phyloP scores from a whole-genome alignment of 2,888 invertebrate species.

The Heliconius aoede region DNA sequence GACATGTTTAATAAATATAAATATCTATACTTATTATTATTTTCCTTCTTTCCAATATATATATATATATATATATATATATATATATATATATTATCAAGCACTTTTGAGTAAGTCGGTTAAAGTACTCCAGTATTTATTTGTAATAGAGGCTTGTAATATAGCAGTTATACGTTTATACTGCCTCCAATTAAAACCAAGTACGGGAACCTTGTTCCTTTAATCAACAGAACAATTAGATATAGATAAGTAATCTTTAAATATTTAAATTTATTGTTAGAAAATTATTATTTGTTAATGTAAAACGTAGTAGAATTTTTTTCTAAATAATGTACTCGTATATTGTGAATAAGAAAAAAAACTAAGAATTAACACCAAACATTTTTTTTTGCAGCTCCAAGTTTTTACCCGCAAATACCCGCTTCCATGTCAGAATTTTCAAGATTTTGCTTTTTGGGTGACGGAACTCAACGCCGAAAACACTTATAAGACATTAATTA shows the following conservation, averaged over 20 bases:
- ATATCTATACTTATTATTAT: no score
- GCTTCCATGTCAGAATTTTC: no score
- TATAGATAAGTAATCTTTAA: conserved; percentile 36
- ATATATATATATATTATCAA: neutral
- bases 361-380: no score
- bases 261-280: conserved; percentile 28
- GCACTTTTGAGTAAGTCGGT: neutral
- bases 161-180: conserved; percentile 2
- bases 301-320: neutral
- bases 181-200: conserved; percentile 22
- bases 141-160: neutral
- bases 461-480: no score
- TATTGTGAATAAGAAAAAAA: neutral
- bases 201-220: conserved; percentile 35
- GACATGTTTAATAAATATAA: no score
- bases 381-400: no score
- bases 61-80: no score
- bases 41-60: no score
- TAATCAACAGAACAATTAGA: conserved; percentile 43
- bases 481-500: no score
- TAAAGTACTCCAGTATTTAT: neutral
- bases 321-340: neutral
- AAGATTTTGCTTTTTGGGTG: no score
- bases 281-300: neutral
- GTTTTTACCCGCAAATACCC: no score